Base-by-base conservation (phyloP, 2,113 vertebrate genomes). In the Sigmodon hispidus region DNA sequence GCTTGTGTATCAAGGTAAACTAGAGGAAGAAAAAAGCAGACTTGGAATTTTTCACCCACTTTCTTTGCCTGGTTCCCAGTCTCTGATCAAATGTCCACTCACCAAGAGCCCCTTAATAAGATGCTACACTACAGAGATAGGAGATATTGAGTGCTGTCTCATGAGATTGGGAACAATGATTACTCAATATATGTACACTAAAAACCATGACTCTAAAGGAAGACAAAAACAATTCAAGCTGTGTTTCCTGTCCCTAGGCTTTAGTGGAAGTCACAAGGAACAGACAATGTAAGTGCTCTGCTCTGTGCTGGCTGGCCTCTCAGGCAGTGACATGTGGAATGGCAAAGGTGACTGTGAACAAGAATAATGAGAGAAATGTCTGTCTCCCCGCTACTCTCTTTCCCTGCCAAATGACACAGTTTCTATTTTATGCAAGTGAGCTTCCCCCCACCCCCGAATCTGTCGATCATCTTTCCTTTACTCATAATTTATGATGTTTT, bases 291-390 rank as follows among this genome's bases (percentile, higher is more conserved):
- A 92, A 97, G 96, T 94, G 80, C 85, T 86, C 85, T 93, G 93
- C 86, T 94, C 83, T 85, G 84, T 48, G 55, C 93, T 70, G 94
- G 94, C 94, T 93, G 81, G 90, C 86, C 90, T 88, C 85, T 87
- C 19, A 1, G 77, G 90, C 34, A 84, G 95, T 83, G 92, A 96
- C 90, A 90, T 43, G 85, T 52, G 45, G 91, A 90, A 73, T 67
- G 95, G 94, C 55, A 36, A 36, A 90, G 94, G 87, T 91, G 93
- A 77, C 96, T 95, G 83, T 34, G 87, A 97, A 92, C 91, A 94
- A 92, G 97, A 97, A 93, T 93, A 94, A 96, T 94, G 96, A 98
- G 85, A 93, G 92, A 97, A 96, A 97, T 94, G 96, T 96, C 97
- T 98, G 97, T 94, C 97, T 97, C 95, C 63, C 95, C 93, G 67